These are phyloP conservation scores for Xylophagus ater DNA, from an alignment of 2,888 invertebrate genomes.

Conservation along the genomic window DNA sequence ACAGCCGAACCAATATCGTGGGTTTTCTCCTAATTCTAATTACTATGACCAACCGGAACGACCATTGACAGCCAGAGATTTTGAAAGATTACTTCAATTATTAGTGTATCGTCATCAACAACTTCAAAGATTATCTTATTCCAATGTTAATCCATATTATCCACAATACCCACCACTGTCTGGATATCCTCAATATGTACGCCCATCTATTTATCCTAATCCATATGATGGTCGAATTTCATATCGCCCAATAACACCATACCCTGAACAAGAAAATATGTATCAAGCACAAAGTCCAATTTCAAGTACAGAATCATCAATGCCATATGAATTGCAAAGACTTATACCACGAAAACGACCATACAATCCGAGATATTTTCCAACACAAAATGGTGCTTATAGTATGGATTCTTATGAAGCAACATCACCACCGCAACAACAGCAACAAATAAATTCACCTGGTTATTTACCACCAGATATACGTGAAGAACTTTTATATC, in stretches of 20 bases:
- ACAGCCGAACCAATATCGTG: slow-evolving; percentile 35
- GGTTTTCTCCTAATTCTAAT: slow-evolving; percentile 18
- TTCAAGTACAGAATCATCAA: slow-evolving; percentile 21
- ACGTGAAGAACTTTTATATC: slow-evolving; percentile 55
- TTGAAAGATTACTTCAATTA: slow-evolving; percentile 54
- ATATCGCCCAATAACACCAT: slow-evolving; percentile 12
- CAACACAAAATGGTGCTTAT: slow-evolving; percentile 39
- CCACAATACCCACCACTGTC: slow-evolving; percentile 10
- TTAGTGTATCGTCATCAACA: slow-evolving; percentile 52
- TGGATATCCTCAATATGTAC: slow-evolving; percentile 1
- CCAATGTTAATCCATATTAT: slow-evolving; percentile 9
- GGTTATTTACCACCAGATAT: slow-evolving; percentile 57
- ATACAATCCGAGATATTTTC: slow-evolving; percentile 34
- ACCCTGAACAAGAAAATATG: slow-evolving; percentile 17
- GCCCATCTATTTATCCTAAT: slow-evolving; percentile 17
- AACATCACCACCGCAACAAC: slow-evolving; percentile 14
- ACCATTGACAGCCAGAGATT: slow-evolving; percentile 59
- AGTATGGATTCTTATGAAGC: slow-evolving; percentile 19
- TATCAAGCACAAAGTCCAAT: slow-evolving; percentile 21
- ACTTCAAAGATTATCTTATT: slow-evolving; percentile 35
- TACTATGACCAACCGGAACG: slow-evolving; percentile 51
- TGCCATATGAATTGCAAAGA: slow-evolving; percentile 42
- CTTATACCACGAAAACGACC: slow-evolving; percentile 39
- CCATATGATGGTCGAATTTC: slow-evolving; percentile 11
- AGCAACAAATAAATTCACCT: slow-evolving; percentile 43